Base-by-base conservation (phyloP, 2,797 vertebrate species). In the Poecilia velifera region DNA sequence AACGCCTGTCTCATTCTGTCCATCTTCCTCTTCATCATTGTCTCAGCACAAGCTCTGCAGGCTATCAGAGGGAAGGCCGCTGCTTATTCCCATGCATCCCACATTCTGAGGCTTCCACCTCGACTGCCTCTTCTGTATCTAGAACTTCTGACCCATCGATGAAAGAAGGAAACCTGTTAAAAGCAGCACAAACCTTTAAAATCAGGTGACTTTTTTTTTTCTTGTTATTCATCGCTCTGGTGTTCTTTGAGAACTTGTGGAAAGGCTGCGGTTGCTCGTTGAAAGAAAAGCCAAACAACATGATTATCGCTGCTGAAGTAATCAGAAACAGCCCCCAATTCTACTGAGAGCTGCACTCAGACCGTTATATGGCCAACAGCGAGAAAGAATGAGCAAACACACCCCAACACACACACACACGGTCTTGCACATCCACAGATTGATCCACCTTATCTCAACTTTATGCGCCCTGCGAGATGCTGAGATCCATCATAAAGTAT, bases 1-100 rank as follows among this genome's bases (percentile, higher is more conserved):
- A 88, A 83, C 76, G 68, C 88, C 87, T 92, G 90, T 92, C 91
- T 90, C 86, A 85, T 87, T 85, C 90, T 78, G 86, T 93, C 88
- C 79, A 79, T 86, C 84, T 73, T 46, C 71, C 78, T 77, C 70
- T 92, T 80, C 80, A 88, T 94, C 92, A 90, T 76, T 77, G 73
- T 49, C 72, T 62, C 70, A 45, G 45, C 28, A 45, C 84, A 86
- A 84, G 45, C 77, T 84, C 72, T 70, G 66, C 51, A 14, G 2
- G 82, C 68, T 53, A 78, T 74, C 34, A 7, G 4, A 20, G 76
- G 20, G 72, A 72, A 84, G 74, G 73, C 78, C 1, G 14, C 62
- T 22, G 28, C 72, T 53, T 79, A 62, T 83, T 79, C 79, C 51
- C 43, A 28, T 3, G 8, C 77, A 71, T n/a, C 25, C 77, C 76